Evolutionary conservation across 2,888 invertebrate species (phyloP), one percentile per base, ranked within the genome.

Genomic region (Alsophila aescularia): DNA sequence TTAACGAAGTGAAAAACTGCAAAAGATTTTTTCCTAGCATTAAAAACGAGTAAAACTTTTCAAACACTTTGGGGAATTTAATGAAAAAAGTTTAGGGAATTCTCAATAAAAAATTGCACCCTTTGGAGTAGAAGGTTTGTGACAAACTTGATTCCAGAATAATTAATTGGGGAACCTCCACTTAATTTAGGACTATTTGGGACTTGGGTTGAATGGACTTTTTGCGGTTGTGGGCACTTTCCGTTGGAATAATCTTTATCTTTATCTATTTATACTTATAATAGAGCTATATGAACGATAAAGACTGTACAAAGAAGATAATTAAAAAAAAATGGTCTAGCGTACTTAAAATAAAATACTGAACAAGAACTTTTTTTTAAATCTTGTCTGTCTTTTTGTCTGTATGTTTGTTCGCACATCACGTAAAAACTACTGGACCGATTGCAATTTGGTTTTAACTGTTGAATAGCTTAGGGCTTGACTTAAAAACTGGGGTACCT

Each of bases 71-170:
- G 62, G 67, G 71, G 73, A 77, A 81, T 83, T 81, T 83, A 83
- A 85, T 85, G 83, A 83, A 84, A 83, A 85, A 85, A 85, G 77
- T 85, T 85, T 58, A 61, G 24, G 64, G 63, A 74, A 73, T 81
- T 78, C 77, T 81, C 77, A 73, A 73, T 79, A 80, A 84, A 83
- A 84, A 84, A 83, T 75, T 77, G 72, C 71, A 79, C 82, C 79
- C 80, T 79, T 79, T 78, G 69, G 73, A 56, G 67, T 75, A 72
- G 63, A 67, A 70, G 73, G 72, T 73, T 77, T 77, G 61, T 60
- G 75, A 76, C 74, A 75, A 81, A 79, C 75, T 80, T 77, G 71
- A 72, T 73, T 67, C 67, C 61, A 57, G 75, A 77, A 77, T 77
- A 78, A 83, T 83, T 82, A 79, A 76, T 72, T 66, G 62, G 53